Evolutionary conservation across 2,888 invertebrate genomes (phyloP), one percentile per base, ranked within the genome.

Genomic region (Loripinus fragilis): DNA sequence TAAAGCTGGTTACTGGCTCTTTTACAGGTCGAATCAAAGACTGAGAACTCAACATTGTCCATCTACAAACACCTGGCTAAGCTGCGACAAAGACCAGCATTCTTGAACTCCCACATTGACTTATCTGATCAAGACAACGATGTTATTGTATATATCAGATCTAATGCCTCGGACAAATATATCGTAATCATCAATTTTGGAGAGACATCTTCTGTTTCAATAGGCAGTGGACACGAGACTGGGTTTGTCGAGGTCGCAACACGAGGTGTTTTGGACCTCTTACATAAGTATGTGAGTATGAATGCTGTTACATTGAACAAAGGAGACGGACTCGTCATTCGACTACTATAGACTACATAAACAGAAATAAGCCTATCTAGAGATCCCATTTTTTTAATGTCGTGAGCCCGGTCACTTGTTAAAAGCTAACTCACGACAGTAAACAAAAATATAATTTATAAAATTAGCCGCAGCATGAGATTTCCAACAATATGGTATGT

Each of bases 141-240:
- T 35, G 20, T 66, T 17, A 38, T 66, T 15, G 25, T n/a, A 3
- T 66, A 66, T n/a, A 66, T 28, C 20, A 15, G 66, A 12, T 42
- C 41, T 23, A 35, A 66, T 42, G 66, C 41, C 1, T 41, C 42
- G 2, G 12, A 38, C 3, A 38, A 10, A 20, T 66, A 41, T n/a
- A n/a, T 23, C 2, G 41, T 66, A 15, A 23, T 66, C 41, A 66
- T 66, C 25, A 66, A 66, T 35, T 42, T 66, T 33, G 60, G 60
- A 17, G 33, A 60, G 2, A 30, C 30, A 3, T 28, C 60, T 8
- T 33, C 33, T 20, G 15, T 60, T 60, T 30, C 30, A 1, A 60
- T 33, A 20, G 33, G 20, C 20, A 15, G 1, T 1, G 10, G 33
- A 3, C 33, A 60, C 1, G 33, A 30, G 3, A 10, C 17, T 7